Conservation (phyloP, 2,113 vertebrate genomes). For the Speoplatyrhinus poulsoni region DNA sequence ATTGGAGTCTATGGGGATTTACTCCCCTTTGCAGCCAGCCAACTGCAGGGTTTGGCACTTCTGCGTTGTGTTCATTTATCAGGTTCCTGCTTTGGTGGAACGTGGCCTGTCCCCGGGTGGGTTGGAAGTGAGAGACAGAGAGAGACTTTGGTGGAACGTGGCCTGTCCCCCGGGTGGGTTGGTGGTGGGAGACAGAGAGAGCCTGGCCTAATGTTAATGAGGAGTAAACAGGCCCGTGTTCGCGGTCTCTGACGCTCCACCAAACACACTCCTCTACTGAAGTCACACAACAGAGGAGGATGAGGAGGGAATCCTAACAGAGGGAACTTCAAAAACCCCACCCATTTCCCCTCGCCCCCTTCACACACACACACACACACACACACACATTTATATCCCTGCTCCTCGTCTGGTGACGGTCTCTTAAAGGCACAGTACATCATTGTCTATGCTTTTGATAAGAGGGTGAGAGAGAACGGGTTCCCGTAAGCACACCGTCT, state of each 20-base stretch:
- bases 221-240: conserved; percentile 54
- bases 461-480: too few species aligned
- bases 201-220: conserved; percentile 54
- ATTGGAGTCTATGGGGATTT: too few species aligned
- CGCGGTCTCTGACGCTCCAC: conserved; percentile 36
- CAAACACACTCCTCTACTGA: conserved; percentile 42
- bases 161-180: too few species aligned
- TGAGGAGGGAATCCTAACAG: conserved; percentile 56
- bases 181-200: background rate
- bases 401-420: background rate
- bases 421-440: too few species aligned
- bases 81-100: too few species aligned
- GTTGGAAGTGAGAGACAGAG: conserved; percentile 36
- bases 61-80: too few species aligned
- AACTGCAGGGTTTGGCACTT: too few species aligned
- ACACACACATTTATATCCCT: background rate
- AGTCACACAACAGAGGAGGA: conserved; percentile 37
- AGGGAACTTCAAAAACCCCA: conserved; percentile 42
- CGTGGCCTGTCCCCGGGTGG: conserved; percentile 60
- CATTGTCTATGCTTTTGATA: too few species aligned
- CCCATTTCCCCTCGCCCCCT: conserved; percentile 11
- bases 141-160: background rate
- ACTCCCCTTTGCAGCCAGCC: too few species aligned
- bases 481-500: background rate
- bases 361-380: background rate